Conservation (phyloP, 2,113 vertebrate species). For the Alethe diademata region DNA sequence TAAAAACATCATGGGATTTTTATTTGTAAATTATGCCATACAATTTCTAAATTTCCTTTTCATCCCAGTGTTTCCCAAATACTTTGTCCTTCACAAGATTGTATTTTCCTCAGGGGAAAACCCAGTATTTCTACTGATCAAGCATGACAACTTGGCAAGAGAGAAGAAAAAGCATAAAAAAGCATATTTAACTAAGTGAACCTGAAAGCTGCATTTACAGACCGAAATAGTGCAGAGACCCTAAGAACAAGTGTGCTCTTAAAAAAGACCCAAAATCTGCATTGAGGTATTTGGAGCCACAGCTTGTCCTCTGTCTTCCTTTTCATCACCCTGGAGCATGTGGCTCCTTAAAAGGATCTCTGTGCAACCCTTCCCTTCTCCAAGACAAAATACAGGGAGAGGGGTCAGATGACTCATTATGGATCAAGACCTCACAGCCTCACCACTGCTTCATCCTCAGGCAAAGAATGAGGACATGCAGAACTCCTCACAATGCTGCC, state of each 20-base stretch:
- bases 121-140: background rate
- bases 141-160: background rate
- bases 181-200: background rate
- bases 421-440: background rate
- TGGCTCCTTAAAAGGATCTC: background rate
- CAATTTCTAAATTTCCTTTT: background rate
- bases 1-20: background rate
- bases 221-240: background rate
- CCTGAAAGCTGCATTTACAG: background rate
- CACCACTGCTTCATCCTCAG: background rate
- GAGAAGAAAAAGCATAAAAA: background rate
- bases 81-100: background rate
- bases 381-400: background rate
- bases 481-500: background rate
- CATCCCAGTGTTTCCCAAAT: background rate
- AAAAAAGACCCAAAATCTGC: background rate
- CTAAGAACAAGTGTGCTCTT: background rate
- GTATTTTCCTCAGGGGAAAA: background rate
- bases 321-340: background rate
- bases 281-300: background rate
- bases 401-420: slow-evolving; percentile 10
- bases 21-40: background rate
- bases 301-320: background rate
- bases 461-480: background rate
- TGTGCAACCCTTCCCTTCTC: background rate